Evolutionary conservation across 2,797 vertebrate genomes (phyloP).

Genomic region (Muscicapa striata): DNA sequence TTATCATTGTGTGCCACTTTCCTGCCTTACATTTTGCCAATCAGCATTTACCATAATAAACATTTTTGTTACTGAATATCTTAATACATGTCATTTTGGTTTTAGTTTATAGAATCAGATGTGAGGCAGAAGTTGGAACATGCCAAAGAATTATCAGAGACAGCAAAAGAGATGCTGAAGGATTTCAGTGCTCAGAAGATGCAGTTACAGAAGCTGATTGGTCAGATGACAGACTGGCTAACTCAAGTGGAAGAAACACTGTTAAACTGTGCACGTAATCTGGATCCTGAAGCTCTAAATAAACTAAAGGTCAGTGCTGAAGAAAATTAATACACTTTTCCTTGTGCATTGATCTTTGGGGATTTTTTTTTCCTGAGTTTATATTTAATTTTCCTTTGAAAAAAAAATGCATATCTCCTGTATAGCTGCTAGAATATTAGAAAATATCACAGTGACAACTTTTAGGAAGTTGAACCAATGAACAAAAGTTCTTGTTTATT

Average conservation of each 20-base stretch:
- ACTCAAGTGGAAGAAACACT: constrained; percentile 82
- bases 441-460: background rate
- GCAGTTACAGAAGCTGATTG: constrained; percentile 85
- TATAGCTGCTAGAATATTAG: background rate
- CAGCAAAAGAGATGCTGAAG: constrained; percentile 86
- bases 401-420: background rate
- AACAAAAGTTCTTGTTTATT: background rate
- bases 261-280: constrained; percentile 73
- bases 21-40: background rate
- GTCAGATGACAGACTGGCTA: constrained; percentile 83
- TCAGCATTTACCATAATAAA: background rate
- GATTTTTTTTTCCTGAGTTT: background rate
- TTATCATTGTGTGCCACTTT: background rate
- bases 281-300: constrained; percentile 82
- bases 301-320: constrained; percentile 84
- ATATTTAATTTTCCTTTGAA: background rate
- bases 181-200: constrained; percentile 88
- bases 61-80: background rate
- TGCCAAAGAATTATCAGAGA: constrained; percentile 85
- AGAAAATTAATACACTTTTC: background rate
- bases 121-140: constrained; percentile 90
- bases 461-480: background rate
- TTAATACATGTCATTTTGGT: background rate
- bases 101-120: constrained; percentile 90
- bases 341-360: background rate